Conservation (phyloP, 2,113 vertebrate species). For the Tenrec ecaudatus region DNA sequence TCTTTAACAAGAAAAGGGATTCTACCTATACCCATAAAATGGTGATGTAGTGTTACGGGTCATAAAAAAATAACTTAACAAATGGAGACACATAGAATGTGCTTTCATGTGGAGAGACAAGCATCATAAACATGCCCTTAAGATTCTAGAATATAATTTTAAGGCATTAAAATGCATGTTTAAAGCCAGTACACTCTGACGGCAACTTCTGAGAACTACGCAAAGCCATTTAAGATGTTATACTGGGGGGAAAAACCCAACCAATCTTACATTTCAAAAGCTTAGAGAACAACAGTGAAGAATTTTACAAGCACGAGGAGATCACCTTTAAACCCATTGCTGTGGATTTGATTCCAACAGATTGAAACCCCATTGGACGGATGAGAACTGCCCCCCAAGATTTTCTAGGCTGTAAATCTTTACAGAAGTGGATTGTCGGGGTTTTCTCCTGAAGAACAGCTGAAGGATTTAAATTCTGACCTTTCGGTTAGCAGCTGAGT, state of each 20-base stretch:
- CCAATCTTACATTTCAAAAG: background rate
- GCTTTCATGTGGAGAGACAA: slow-evolving; percentile 7
- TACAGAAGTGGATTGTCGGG: too few relatives aligned
- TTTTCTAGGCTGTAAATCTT: too few relatives aligned
- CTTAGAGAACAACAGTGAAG: background rate
- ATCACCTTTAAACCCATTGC: background rate
- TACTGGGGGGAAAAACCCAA: background rate
- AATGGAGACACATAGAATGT: background rate
- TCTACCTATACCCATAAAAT: slow-evolving; percentile 14
- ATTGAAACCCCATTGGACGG: too few relatives aligned
- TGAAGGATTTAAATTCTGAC: too few relatives aligned
- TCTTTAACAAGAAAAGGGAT: slow-evolving; percentile 49
- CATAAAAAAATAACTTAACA: background rate
- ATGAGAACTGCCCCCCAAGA: too few relatives aligned
- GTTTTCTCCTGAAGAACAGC: too few relatives aligned
- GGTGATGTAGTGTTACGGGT: background rate
- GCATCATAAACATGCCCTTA: background rate
- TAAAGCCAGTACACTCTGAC: slow-evolving; percentile 12
- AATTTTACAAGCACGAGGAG: background rate
- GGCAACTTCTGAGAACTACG: background rate
- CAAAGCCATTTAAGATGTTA: slow-evolving; percentile 34
- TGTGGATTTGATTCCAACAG: too few relatives aligned
- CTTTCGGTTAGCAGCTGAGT: too few relatives aligned
- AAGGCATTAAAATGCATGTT: slow-evolving; percentile 26
- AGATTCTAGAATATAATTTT: slow-evolving; percentile 5